Base-by-base conservation (phyloP, 2,797 vertebrate genomes). In the Numenius phaeopus region DNA sequence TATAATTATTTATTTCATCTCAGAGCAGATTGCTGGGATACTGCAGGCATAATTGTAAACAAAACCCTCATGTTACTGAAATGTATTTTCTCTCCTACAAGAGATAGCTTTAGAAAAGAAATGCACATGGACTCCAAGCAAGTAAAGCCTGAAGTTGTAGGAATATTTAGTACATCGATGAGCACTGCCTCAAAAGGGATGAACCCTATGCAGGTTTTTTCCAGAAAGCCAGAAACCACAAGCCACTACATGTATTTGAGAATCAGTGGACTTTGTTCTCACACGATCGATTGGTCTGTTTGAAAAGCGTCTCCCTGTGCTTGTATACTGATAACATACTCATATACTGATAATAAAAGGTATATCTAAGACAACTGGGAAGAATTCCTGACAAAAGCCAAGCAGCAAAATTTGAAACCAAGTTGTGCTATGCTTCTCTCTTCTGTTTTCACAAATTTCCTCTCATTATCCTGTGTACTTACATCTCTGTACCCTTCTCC, bases 401-500 rank as follows among this genome's bases (percentile, higher is more conserved):
- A 71, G 23, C 22, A 64, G 65, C 55, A 75, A 13, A 79, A 80
- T 58, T 54, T 78, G 61, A 92, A 50, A 75, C n/a, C 27, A 39
- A 39, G 49, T 83, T 71, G 40, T 67, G 64, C 42, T 73, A n/a
- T 19, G 34, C 47, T 66, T 58, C 18, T 67, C 30, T 81, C 16
- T 91, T 79, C 29, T n/a, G 42, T 50, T 37, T 90, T 91, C 84
- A 62, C 15, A 40, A 65, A 40, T 44, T 75, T 61, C 5, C 18
- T 29, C 44, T 65, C 29, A 3, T 90, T 54, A n/a, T 75, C 18
- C 20, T 40, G 23, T 26, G 27, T 97, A 99, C 99, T 99, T 98
- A 99, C 99, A 94, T 99, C 98, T 98, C 98, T 98, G 90, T 99
- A 99, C 83, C 99, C 99, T 94, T 99, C 98, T 72, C 96, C 96